A percentile compares a stretch with the other conserved stretches of the same genome.
phyloP scores from a whole-genome alignment of 2,888 invertebrate species.

The Antheraea assamensis region DNA sequence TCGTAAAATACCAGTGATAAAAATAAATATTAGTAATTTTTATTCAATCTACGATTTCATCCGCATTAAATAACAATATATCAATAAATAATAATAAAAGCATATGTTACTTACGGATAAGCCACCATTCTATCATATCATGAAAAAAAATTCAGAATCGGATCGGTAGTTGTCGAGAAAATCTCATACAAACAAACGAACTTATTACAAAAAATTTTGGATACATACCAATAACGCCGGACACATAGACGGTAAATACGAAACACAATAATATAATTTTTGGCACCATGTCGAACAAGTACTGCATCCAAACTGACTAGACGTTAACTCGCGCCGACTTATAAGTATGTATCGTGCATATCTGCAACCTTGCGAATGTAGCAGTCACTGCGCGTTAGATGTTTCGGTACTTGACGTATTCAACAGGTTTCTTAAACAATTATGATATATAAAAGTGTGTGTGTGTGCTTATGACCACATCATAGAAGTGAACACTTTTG shows the following conservation, averaged over 20 bases:
- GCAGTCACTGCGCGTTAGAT: background rate
- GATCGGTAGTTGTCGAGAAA: too few relatives aligned
- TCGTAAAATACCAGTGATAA: background rate
- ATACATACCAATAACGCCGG: slow-evolving; percentile 30
- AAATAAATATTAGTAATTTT: background rate
- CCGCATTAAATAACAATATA: too few relatives aligned
- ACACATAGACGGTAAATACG: slow-evolving; percentile 27
- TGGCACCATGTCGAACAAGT: slow-evolving; percentile 29
- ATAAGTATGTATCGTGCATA: slow-evolving; percentile 23
- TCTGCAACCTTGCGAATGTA: slow-evolving; percentile 19
- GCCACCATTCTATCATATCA: too few relatives aligned
- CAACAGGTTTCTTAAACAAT: background rate
- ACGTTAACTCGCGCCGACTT: slow-evolving; percentile 20
- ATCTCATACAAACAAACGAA: too few relatives aligned
- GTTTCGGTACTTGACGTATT: background rate
- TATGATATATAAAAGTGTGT: too few relatives aligned
- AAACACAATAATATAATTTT: slow-evolving; percentile 29
- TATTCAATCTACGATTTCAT: too few relatives aligned
- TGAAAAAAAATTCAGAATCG: too few relatives aligned
- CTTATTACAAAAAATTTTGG: background rate
- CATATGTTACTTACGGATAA: too few relatives aligned
- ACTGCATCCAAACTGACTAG: slow-evolving; percentile 30
- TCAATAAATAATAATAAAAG: too few relatives aligned
- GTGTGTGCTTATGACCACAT: too few relatives aligned
- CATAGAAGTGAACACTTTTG: too few relatives aligned